phyloP scores from a whole-genome alignment of 2,797 vertebrate species.

The Acrossocheilus wenchowensis region DNA sequence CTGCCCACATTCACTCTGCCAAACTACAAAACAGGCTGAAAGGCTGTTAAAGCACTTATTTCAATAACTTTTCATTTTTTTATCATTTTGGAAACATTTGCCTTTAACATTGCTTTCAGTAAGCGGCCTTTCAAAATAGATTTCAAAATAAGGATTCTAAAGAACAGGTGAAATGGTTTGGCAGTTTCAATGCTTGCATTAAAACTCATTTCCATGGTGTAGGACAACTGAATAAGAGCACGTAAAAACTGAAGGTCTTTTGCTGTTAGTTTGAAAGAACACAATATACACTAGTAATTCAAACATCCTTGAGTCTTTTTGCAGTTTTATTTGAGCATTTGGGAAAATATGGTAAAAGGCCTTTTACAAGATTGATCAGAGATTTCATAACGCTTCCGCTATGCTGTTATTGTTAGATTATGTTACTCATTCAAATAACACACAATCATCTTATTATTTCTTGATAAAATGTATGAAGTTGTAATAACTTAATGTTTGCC shows the following conservation, averaged over 20 bases:
- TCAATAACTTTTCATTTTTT: background rate
- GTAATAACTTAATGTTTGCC: background rate
- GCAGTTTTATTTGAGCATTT: constrained; percentile 13
- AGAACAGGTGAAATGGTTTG: constrained; percentile 20
- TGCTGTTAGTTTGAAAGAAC: constrained; percentile 7
- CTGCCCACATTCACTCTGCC: background rate
- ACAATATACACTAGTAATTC: background rate
- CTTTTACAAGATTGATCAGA: background rate
- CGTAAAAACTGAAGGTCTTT: constrained; percentile 28
- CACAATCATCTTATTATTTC: background rate
- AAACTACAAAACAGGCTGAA: constrained; percentile 5
- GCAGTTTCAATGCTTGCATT: constrained; percentile 4
- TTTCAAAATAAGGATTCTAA: constrained; percentile 1
- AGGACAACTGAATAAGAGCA: background rate
- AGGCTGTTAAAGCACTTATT: constrained; percentile 11
- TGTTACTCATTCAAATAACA: background rate
- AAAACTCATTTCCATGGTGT: background rate
- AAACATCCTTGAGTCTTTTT: constrained; percentile 27
- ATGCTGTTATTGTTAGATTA: background rate
- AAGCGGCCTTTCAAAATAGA: constrained; percentile 23
- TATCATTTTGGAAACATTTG: constrained; percentile 12
- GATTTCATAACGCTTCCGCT: background rate
- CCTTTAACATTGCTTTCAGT: background rate
- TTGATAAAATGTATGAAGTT: background rate
- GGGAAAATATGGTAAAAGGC: background rate